Base-by-base conservation (phyloP, 2,113 vertebrate genomes). In the Trachemys scripta region DNA sequence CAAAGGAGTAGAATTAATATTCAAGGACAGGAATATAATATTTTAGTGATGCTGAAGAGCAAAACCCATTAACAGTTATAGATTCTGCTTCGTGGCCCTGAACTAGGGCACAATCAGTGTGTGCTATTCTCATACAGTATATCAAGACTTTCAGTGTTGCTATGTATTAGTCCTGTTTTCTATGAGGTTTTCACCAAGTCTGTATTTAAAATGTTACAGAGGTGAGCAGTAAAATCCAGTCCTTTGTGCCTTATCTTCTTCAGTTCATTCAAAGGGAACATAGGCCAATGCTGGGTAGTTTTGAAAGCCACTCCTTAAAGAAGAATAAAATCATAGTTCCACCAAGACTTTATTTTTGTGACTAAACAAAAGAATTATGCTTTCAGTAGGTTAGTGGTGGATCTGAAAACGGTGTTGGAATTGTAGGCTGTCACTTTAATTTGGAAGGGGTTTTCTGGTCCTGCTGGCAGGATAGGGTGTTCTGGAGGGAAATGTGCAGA, bases 51-150 rank as follows among this genome's bases (percentile, higher is more conserved):
- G 93, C 88, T 92, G 76, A 88, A 92, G 82, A 97, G 72, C 75
- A 96, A 97, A 96, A 91, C 59, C 76, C 47, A 94, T 96, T 95
- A 97, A 83, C 90, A 94, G 76, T 51, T 94, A 95, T 93, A 94
- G 93, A 94, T 91, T 97, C 91, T 92, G 90, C 88, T 93, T 87
- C 86, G 6, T 50, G 84, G 92, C 82, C 50, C 81, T 84, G 92
- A 94, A 45, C 29, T 91, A 96, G 54, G 53, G 59, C 47, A 65
- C 92, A 96, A 96, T 90, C 88, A 91, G 94, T 95, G 94, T 80
- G 42, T 76, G 62, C 76, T 95, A 80, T n/a, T 85, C 53, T 95
- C 54, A 89, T 80, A 45, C 24, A 53, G 5, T 90, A 47, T 90
- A 62, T 95, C 87, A 92, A 76, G 76, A 86, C n/a, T 47, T 6